Percentiles rank a stretch among this genome's conserved stretches.
These are phyloP conservation scores for Eristalinus aeneus DNA, from an alignment of 2,888 invertebrate genomes.

Conservation along the genomic window DNA sequence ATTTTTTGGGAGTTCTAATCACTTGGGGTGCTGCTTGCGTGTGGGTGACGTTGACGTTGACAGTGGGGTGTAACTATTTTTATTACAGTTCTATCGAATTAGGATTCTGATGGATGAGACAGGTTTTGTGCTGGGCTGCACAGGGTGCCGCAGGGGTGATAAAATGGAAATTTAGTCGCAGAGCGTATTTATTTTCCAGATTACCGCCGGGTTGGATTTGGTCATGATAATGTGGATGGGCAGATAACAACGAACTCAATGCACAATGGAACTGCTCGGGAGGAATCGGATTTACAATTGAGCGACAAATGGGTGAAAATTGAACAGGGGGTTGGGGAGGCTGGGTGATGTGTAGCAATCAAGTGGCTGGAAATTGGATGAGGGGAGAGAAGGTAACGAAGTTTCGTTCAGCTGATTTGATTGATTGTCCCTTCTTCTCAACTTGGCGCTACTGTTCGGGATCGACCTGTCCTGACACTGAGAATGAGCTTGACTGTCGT, in stretches of 20 bases:
- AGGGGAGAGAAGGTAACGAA: not conserved
- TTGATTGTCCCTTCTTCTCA: not conserved
- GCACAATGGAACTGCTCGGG: not conserved
- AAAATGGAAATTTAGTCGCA: conserved; percentile 48
- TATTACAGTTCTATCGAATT: conserved; percentile 63
- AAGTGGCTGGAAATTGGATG: not conserved
- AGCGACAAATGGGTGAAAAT: not conserved
- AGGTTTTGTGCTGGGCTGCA: conserved; percentile 27
- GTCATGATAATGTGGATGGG: not conserved
- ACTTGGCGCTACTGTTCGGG: too few species aligned
- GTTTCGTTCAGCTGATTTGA: not conserved
- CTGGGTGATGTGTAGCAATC: not conserved
- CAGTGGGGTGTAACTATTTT: conserved; percentile 44
- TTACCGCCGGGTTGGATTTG: not conserved
- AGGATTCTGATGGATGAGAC: conserved; percentile 59
- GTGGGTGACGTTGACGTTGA: conserved; percentile 36
- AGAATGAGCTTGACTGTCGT: too few species aligned
- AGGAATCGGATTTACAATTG: not conserved
- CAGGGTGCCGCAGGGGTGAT: conserved; percentile 27
- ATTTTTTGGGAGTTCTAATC: conserved; percentile 38
- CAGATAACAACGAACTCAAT: not conserved
- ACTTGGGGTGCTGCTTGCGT: conserved; percentile 18
- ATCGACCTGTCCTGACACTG: too few species aligned
- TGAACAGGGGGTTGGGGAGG: not conserved
- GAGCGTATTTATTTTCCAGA: conserved; percentile 46